Percentiles rank a stretch among this genome's conserved stretches.
Evolutionary conservation across 2,888 invertebrate species (phyloP).

Genomic region (Parnassius apollo): DNA sequence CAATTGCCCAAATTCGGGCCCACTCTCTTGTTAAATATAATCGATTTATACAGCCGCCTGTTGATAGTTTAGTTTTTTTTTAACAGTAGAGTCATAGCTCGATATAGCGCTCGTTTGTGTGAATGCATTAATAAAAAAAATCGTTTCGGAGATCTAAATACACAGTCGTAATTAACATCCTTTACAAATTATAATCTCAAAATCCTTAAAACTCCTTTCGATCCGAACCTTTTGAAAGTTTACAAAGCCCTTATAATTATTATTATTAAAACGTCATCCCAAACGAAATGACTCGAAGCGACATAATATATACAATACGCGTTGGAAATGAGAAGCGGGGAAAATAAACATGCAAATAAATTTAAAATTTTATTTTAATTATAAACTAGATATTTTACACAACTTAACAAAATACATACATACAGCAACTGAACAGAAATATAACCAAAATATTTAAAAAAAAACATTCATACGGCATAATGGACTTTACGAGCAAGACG

Average conservation of each 20-base stretch:
- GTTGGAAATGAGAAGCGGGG: slow-evolving; percentile 37
- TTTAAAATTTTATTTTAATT: slow-evolving; percentile 72
- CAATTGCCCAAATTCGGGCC: too few species aligned
- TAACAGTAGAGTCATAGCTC: too few species aligned
- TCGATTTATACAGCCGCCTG: too few species aligned
- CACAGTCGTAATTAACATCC: too few species aligned
- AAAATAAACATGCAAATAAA: slow-evolving; percentile 68
- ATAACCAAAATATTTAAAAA: slow-evolving; percentile 61
- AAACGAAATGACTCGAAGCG: slow-evolving; percentile 39
- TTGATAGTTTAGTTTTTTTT: too few species aligned
- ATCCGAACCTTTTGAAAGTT: slow-evolving; percentile 40
- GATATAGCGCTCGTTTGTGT: too few species aligned
- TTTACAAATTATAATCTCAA: too few species aligned
- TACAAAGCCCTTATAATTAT: slow-evolving; percentile 53
- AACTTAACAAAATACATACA: slow-evolving; percentile 81
- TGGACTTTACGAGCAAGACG: slow-evolving; percentile 32
- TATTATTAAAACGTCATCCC: slow-evolving; percentile 34
- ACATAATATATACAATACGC: slow-evolving; percentile 44
- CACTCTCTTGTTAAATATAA: too few species aligned
- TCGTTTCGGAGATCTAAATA: too few species aligned
- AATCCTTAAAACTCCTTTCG: slow-evolving; percentile 7
- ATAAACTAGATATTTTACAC: slow-evolving; percentile 80
- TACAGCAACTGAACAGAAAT: slow-evolving; percentile 74
- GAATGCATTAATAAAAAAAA: too few species aligned
- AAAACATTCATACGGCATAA: slow-evolving; percentile 61